A percentile compares a stretch with the other conserved stretches of the same genome.
These are phyloP conservation scores for Mirza zaza DNA, from an alignment of 2,113 vertebrate genomes.

Conservation along the genomic window DNA sequence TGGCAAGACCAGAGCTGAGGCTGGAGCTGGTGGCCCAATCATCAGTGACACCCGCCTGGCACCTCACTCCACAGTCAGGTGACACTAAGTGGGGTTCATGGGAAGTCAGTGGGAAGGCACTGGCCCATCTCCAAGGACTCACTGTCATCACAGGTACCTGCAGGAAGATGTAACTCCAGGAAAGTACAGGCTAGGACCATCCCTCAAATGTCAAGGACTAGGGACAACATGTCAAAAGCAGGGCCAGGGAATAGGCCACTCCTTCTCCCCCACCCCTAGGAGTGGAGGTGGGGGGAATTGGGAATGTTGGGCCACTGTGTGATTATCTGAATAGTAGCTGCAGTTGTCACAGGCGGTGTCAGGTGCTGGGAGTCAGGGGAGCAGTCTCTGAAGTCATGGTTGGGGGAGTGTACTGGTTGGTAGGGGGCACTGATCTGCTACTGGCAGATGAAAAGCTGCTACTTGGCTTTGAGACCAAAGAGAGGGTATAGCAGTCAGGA, in stretches of 20 bases:
- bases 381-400: background rate
- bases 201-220: background rate
- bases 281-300: background rate
- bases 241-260: background rate
- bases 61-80: background rate
- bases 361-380: background rate
- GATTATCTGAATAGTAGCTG: background rate
- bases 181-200: background rate
- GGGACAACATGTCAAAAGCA: background rate
- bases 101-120: background rate
- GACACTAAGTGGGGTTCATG: background rate
- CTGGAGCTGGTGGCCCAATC: background rate
- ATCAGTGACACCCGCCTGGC: background rate
- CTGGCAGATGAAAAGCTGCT: background rate
- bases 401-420: background rate
- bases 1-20: background rate
- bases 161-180: background rate
- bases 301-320: background rate
- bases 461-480: background rate
- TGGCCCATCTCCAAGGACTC: background rate
- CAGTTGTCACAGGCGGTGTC: background rate
- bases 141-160: background rate
- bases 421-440: background rate
- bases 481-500: background rate
- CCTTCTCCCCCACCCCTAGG: background rate